phyloP scores from a whole-genome alignment of 1,140 invertebrate genomes.

The Dolichoris vasculosae region DNA sequence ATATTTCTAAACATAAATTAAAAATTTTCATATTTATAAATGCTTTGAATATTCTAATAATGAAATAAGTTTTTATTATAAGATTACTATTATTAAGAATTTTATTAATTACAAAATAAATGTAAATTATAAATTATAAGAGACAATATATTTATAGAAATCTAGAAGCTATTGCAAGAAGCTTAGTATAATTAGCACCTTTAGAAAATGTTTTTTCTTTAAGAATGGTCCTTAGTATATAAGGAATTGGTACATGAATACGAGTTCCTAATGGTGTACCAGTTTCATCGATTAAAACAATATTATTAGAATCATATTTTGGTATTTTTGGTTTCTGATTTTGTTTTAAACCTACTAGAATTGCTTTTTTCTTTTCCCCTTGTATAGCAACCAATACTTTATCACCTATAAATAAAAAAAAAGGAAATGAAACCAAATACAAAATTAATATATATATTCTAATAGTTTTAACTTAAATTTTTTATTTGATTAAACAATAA shows the following conservation, averaged over 20 bases:
- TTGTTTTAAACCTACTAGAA: slow-evolving; percentile 94
- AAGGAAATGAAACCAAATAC: not conserved
- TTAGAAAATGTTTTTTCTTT: slow-evolving; percentile 88
- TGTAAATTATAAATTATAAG: not conserved
- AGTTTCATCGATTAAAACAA: slow-evolving; percentile 96
- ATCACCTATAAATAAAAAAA: slow-evolving; percentile 80
- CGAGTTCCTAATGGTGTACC: slow-evolving; percentile 94
- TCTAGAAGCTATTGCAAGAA: slow-evolving; percentile 92
- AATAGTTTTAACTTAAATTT: not conserved
- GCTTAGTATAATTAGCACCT: slow-evolving; percentile 94
- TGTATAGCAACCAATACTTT: slow-evolving; percentile 96
- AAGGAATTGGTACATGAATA: slow-evolving; percentile 95
- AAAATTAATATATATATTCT: not conserved
- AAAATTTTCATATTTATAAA: too few species aligned
- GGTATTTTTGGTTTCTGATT: slow-evolving; percentile 89
- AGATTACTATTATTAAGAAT: not conserved
- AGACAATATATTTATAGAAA: slow-evolving; percentile 83
- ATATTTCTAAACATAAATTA: too few species aligned
- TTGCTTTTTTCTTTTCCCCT: slow-evolving; percentile 97
- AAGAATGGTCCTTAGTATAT: slow-evolving; percentile 89
- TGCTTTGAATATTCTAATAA: too few species aligned
- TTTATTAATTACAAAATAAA: not conserved
- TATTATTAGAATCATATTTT: slow-evolving; percentile 96
- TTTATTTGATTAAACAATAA: not conserved
- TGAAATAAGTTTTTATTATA: not conserved